Base-by-base conservation (phyloP, 2,113 vertebrate species). In the Mionectes macconnelli region DNA sequence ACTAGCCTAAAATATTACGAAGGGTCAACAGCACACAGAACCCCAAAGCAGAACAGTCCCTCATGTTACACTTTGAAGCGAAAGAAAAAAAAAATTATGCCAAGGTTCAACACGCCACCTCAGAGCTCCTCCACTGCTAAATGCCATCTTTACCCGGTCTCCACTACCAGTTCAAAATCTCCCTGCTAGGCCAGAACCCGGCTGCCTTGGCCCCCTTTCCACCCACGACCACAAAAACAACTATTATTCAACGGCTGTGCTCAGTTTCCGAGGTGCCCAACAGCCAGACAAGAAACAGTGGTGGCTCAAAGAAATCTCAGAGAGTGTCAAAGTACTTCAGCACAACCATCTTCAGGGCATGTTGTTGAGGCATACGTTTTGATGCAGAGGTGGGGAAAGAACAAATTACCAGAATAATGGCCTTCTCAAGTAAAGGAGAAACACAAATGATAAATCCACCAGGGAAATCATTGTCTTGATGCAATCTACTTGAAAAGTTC, bases 181-280 rank as follows among this genome's bases (percentile, higher is more conserved):
- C 53, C 53, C 31, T 39, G n/a, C 33, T 30, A 44, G 17, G 49
- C 21, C 33, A 74, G 35, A 67, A 37, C 28, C 6, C 0, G 0
- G 42, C 64, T 52, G 39, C 23, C 27, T 37, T 10, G 28, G 39
- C 6, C 24, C 31, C 18, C 64, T 75, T 52, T 72, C 53, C 35
- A 68, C 9, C 16, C 24, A 28, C 1, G 13, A 62, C 33, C 55
- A 55, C 35, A 59, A 67, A 14, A 33, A 84, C 66, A 75, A 23
- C 31, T 31, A 33, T 20, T 52, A 70, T 3, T 70, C 50, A 57
- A 21, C 16, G 67, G n/a, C 40, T 31, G 20, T 37, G 68, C 13
- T 14, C 66, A 60, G 44, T 8, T 53, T 42, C 56, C 37, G 60
- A 82, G 40, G 40, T 25, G 17, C 37, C 35, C 33, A 87, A n/a